These are phyloP conservation scores for Caenorhabditis becei DNA, from an alignment of 2,888 invertebrate species.

Conservation along the genomic window DNA sequence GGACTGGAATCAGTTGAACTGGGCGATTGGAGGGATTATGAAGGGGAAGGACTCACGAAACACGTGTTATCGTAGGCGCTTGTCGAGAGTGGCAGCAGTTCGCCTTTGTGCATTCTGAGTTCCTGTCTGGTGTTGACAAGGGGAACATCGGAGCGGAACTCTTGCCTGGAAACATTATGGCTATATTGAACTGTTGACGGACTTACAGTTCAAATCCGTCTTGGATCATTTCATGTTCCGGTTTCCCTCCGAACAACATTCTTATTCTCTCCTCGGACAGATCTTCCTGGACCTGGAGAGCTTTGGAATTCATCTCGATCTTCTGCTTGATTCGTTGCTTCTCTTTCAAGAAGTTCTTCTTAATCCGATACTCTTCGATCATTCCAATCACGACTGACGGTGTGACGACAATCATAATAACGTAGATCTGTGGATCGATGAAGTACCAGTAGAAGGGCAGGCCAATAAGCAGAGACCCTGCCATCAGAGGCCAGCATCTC, in stretches of 20 bases:
- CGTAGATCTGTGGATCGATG: neutral
- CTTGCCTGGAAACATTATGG: too few species aligned
- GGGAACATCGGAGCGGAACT: too few species aligned
- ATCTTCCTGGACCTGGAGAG: too few species aligned
- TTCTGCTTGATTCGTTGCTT: neutral
- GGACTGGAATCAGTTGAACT: neutral
- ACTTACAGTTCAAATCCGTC: too few species aligned
- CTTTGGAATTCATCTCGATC: too few species aligned
- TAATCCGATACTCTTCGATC: neutral
- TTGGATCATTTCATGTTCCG: too few species aligned
- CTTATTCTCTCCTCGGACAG: too few species aligned
- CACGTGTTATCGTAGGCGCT: neutral
- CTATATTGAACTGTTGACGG: too few species aligned
- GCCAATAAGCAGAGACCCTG: neutral
- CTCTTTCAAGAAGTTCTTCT: neutral
- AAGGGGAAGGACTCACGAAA: neutral
- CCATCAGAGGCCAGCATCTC: neutral
- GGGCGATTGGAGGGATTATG: neutral
- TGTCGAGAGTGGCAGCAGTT: too few species aligned
- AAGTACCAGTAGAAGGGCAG: slow-evolving; percentile 17
- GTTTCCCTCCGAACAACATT: too few species aligned
- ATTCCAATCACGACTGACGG: neutral
- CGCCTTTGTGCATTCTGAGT: too few species aligned
- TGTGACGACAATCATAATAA: neutral
- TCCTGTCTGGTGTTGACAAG: too few species aligned